These are phyloP conservation scores for Eurystomus glaucurus DNA, from an alignment of 2,797 vertebrate genomes.

Conservation along the genomic window DNA sequence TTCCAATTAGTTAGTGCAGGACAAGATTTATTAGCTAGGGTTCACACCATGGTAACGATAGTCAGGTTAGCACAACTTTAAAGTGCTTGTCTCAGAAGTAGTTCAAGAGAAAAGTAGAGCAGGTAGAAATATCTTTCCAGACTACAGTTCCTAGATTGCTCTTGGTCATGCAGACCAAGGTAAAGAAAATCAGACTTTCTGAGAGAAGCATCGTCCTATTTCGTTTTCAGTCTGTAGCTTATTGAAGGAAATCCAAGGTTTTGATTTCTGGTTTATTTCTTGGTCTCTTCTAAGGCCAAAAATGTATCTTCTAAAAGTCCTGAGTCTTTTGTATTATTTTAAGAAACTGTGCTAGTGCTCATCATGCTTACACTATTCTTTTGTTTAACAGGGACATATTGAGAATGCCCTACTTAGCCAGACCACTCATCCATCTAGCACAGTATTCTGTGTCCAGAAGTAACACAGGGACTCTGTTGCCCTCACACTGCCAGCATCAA, in stretches of 20 bases:
- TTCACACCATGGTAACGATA: background rate
- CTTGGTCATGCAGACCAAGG: background rate
- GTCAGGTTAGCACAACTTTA: background rate
- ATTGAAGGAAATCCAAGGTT: background rate
- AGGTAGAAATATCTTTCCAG: background rate
- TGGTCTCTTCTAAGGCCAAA: background rate
- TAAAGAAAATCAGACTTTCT: background rate
- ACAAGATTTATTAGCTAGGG: background rate
- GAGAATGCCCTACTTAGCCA: background rate
- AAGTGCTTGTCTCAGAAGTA: background rate
- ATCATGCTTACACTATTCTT: background rate
- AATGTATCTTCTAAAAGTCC: background rate
- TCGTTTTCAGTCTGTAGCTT: background rate
- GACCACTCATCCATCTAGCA: background rate
- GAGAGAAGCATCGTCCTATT: background rate
- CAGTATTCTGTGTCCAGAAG: background rate
- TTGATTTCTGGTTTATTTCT: background rate
- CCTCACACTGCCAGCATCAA: background rate
- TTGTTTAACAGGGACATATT: background rate
- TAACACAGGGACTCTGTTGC: background rate
- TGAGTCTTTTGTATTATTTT: background rate
- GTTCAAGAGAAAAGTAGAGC: background rate
- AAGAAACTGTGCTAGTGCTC: fast-evolving
- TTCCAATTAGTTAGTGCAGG: background rate
- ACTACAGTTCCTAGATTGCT: background rate